Base-by-base conservation (phyloP, 2,113 vertebrate genomes). In the Silurus asotus region DNA sequence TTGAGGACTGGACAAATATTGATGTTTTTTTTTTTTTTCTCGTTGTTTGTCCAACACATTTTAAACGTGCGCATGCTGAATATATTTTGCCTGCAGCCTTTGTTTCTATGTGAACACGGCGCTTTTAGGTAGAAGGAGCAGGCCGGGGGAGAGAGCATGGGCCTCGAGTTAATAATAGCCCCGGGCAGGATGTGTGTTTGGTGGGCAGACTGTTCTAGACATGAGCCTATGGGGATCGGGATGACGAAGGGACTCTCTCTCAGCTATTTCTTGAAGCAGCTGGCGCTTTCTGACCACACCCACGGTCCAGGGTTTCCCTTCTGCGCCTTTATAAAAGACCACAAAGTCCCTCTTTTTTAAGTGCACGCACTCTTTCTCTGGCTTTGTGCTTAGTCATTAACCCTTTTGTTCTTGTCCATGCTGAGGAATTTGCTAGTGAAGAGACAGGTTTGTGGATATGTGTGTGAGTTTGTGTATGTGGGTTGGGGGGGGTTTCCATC, bases 171-270 rank as follows among this genome's bases (percentile, higher is more conserved):
- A 85, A 56, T 78, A 55, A 77, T 70, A 67, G 49, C 78, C 49
- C 58, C 51, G 9, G 84, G 84, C 51, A 56, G 49, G 83, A 79
- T 81, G 79, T 15, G 59, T 56, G 58, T 65, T 65, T 10, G 69
- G 77, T 84, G 82, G 83, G 81, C 74, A 69, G 67, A 17, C 69
- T 80, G 81, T 81, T 75, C 51, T 85, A 67, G 85, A 89, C 59
- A 81, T 77, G 82, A 67, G 76, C 74, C 59, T 65, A 59, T 9
- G 6, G 59, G 84, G 74, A 55, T 37, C 69, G 1, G 69, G 55
- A 48, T 61, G 67, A 70, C 25, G 45, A 70, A 19, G 45, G 65
- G 20, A 79, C 80, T 87, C 61, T 83, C 61, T 83, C 74, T 79
- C 11, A 87, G 8, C 69, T 74, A 80, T 79, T 75, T 37, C 37